Conservation (phyloP, 2,888 invertebrate species). For the Drosophila infuscata region DNA sequence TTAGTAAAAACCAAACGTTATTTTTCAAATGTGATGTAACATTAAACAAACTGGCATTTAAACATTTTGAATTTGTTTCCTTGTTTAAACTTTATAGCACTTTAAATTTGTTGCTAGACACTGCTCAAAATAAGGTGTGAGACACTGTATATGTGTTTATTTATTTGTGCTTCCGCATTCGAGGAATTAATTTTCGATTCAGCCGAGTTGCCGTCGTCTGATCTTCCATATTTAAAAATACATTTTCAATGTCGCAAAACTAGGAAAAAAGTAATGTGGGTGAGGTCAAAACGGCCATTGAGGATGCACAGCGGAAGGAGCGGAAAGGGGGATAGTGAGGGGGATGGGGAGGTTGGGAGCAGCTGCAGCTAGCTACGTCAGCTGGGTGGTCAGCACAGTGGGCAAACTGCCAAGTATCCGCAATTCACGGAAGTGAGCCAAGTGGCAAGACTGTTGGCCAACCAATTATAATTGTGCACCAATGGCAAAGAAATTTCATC, state of each 20-base stretch:
- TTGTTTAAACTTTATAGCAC: too few relatives aligned
- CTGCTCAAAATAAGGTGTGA: too few relatives aligned
- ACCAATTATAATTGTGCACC: constrained; percentile 57
- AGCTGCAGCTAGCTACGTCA: constrained; percentile 51
- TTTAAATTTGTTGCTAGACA: too few relatives aligned
- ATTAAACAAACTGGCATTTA: too few relatives aligned
- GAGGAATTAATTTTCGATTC: constrained; percentile 48
- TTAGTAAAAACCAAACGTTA: too few relatives aligned
- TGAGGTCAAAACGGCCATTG: constrained; percentile 67
- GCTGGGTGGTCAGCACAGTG: constrained; percentile 70
- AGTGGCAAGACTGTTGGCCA: constrained; percentile 40
- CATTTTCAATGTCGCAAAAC: constrained; percentile 63
- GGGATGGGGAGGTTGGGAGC: not conserved
- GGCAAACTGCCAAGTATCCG: constrained; percentile 63
- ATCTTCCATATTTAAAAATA: constrained; percentile 47
- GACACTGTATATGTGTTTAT: not conserved
- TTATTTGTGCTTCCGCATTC: constrained; percentile 48
- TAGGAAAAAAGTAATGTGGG: constrained; percentile 63
- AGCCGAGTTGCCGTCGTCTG: constrained; percentile 9
- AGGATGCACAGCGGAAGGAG: constrained; percentile 3
- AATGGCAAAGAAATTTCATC: constrained; percentile 52
- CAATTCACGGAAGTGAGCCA: constrained; percentile 70
- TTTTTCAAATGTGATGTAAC: too few relatives aligned
- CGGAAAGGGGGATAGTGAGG: not conserved
- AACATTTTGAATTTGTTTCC: too few relatives aligned